Evolutionary conservation across 2,888 invertebrate species (phyloP), one percentile per base, ranked within the genome.

Genomic region (Rutpela maculata): DNA sequence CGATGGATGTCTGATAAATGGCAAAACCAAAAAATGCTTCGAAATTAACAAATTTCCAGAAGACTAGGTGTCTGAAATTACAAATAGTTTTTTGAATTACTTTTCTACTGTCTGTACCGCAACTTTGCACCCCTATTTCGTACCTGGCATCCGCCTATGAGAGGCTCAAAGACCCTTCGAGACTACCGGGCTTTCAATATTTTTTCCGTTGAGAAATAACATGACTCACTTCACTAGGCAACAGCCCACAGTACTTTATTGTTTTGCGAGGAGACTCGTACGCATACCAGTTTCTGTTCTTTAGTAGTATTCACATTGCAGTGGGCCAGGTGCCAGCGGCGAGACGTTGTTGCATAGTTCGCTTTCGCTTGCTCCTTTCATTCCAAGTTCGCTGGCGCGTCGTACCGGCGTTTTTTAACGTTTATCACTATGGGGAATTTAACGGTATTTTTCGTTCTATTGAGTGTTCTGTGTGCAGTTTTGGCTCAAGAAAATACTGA

Each of bases 181-280:
- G 12, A 70, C 60, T 38, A 59, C 70, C 70, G 60, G 70, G 60
- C 70, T 55, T 60, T 65, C 65, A 70, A 60, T 70, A 60, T 22
- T 70, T 70, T 80, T 80, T 80, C 80, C 78, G 78, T 80, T 80
- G 77, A 78, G 80, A 76, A 78, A 65, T 57, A 62, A 63, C 72
- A 57, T 80, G 76, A 78, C 65, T 76, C 76, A 76, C 67, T 35
- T 57, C 69, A 43, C 59, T 62, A 70, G 60, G 70, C 70, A 62
- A 70, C 70, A 70, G 60, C 70, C 70, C 70, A 55, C 50, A 19
- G 56, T 70, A 70, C 70, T 70, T 62, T 50, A 70, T 70, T 70
- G 70, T 70, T 70, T 70, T 43, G 70, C 60, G 43, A 70, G 59
- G 43, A 60, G 26, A 38, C 59, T 60, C 38, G 60, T 22, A 70